A percentile compares a stretch with the other conserved stretches of the same genome.
phyloP scores from a whole-genome alignment of 2,888 invertebrate genomes.

The Onthophagus sagittarius region DNA sequence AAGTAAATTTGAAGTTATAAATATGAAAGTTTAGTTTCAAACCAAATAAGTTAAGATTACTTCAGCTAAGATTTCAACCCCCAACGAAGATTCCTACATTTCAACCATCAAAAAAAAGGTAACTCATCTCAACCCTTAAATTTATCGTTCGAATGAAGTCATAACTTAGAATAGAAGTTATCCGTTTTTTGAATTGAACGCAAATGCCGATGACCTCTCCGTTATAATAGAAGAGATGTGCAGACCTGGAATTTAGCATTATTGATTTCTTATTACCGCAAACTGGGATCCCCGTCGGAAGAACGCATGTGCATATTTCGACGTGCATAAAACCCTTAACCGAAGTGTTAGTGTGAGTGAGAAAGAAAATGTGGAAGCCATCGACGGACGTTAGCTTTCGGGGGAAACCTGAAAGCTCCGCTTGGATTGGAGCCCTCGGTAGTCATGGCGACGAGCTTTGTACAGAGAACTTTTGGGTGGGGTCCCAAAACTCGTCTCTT shows the following conservation, averaged over 20 bases:
- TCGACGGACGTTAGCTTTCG: background rate
- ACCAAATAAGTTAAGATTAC: too few relatives aligned
- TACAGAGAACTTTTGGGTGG: constrained; percentile 46
- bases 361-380: constrained; percentile 11
- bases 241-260: constrained; percentile 24
- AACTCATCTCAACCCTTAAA: too few relatives aligned
- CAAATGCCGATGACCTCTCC: background rate
- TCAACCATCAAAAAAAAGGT: too few relatives aligned
- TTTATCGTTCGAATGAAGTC: too few relatives aligned
- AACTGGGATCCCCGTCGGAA: background rate
- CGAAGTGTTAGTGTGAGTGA: constrained; percentile 12
- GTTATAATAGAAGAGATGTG: background rate
- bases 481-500: constrained; percentile 15
- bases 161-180: too few relatives aligned
- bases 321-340: constrained; percentile 11
- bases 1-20: too few relatives aligned
- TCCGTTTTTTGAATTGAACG: background rate
- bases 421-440: constrained; percentile 42
- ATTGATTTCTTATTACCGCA: constrained; percentile 31
- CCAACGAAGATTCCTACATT: too few relatives aligned
- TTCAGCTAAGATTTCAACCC: too few relatives aligned
- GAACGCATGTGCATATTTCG: constrained; percentile 36
- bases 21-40: too few relatives aligned
- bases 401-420: constrained; percentile 18
- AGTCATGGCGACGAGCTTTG: constrained; percentile 47